Evolutionary conservation across 53 echinoderm and acorn worm species (phyloP), one percentile per base, ranked within the genome.

Genomic region (Paracentrotus lividus): DNA sequence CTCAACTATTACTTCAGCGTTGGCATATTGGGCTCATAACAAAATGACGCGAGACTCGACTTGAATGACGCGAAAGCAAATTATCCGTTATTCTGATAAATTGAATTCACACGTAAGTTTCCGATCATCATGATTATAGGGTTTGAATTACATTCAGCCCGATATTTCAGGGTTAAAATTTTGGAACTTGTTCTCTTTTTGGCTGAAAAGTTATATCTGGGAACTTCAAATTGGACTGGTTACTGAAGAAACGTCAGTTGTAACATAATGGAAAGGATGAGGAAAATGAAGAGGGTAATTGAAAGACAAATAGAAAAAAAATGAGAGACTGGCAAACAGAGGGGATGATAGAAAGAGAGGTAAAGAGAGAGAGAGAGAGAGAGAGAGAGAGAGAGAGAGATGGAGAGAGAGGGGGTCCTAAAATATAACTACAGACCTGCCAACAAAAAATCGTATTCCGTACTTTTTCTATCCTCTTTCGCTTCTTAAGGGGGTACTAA

Each of bases 21-120:
- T 64, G 8, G 31, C 8, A 64, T 31, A 64, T 64, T 64, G 27
- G 31, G 64, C 31, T 64, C 29, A n/a, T 60, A 60, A n/a, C n/a
- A 64, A 10, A 64, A 64, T 64, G 64, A 64, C 64, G 64, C 31
- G 27, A 29, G 8, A 29, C 64, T 29, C 61, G 27, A 27, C 5
- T 61, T 1, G 26, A 27, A 64, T 64, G 64, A 64, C 64, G 64
- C 64, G 64, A 64, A 9, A 8, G 0, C 27, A 31, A 8, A 64
- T 64, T 64, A 27, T 29, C 27, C 31, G 8, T 20, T 24, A 59
- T 59, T 5, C 59, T 1, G 59, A 20, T n/a, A 59, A 59, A 59
- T 59, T 59, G 59, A 59, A 24, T 59, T 64, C 64, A 64, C 64
- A 64, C 64, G 64, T 64, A 18, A 29, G 64, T 64, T 64, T 64